Evolutionary conservation across 2,888 invertebrate genomes (phyloP).

Genomic region (Pimpla rufipes): DNA sequence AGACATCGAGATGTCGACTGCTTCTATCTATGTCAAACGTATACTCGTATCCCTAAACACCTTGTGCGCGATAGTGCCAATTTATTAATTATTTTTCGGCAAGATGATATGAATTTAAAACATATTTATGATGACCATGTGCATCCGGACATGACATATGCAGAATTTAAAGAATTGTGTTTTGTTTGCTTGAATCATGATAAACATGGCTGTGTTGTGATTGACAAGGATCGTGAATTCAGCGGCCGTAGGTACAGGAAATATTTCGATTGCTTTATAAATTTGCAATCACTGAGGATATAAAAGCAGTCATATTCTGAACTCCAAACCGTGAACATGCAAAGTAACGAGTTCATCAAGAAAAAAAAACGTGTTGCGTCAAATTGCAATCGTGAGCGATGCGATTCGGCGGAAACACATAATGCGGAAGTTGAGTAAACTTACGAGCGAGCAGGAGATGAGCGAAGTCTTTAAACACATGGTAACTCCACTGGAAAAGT

Average conservation of each 20-base stretch:
- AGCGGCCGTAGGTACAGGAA: slow-evolving; percentile 69
- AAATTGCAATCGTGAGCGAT: slow-evolving; percentile 65
- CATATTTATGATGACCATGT: slow-evolving; percentile 73
- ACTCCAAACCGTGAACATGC: slow-evolving; percentile 44
- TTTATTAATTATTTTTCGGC: slow-evolving; percentile 70
- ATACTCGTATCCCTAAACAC: slow-evolving; percentile 72
- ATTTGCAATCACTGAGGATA: slow-evolving; percentile 11
- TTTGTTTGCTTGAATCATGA: slow-evolving; percentile 70
- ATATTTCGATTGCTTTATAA: slow-evolving; percentile 65
- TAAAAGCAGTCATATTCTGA: slow-evolving; percentile 18
- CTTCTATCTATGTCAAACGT: slow-evolving; percentile 72
- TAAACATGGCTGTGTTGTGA: slow-evolving; percentile 71
- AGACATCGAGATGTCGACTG: slow-evolving; percentile 70
- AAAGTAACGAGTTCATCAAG: slow-evolving; percentile 18
- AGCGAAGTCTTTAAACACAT: slow-evolving; percentile 60
- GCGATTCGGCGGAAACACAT: slow-evolving; percentile 64
- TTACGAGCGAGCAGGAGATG: slow-evolving; percentile 39
- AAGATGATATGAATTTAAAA: slow-evolving; percentile 72
- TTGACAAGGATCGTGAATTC: slow-evolving; percentile 71
- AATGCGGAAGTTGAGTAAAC: slow-evolving; percentile 53
- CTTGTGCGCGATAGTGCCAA: slow-evolving; percentile 71
- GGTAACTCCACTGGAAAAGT: slow-evolving; percentile 50
- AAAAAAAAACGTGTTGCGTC: slow-evolving; percentile 46
- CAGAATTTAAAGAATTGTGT: slow-evolving; percentile 68
- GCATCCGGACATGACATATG: slow-evolving; percentile 70